Conservation (phyloP, 1,140 invertebrate genomes). For the Caerostris extrusa region DNA sequence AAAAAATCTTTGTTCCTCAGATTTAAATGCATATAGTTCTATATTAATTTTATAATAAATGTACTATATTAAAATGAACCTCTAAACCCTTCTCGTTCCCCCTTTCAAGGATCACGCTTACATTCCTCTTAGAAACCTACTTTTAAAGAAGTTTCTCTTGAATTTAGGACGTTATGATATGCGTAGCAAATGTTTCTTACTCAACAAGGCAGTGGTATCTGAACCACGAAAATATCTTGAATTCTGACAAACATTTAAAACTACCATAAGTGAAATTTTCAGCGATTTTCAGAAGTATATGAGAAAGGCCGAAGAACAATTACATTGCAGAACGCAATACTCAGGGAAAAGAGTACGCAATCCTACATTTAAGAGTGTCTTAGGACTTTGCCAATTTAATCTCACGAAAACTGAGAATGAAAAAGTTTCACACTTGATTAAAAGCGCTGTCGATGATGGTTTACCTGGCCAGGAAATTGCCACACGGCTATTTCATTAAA, state of each 20-base stretch:
- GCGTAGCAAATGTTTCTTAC: slow-evolving; percentile 15
- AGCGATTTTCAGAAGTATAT: neutral
- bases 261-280: neutral
- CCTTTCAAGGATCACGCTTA: neutral
- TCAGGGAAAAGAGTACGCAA: neutral
- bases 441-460: neutral
- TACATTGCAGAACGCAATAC: neutral
- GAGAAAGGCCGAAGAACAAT: neutral
- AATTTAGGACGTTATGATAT: slow-evolving; percentile 31
- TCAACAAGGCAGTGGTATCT: neutral
- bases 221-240: neutral
- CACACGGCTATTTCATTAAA: too few species aligned
- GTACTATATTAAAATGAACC: too few species aligned
- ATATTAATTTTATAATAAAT: too few species aligned
- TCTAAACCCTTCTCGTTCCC: too few species aligned
- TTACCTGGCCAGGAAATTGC: neutral
- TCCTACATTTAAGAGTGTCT: too few species aligned
- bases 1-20: too few species aligned
- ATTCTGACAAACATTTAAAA: slow-evolving; percentile 41
- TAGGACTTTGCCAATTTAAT: too few species aligned
- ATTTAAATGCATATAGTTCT: too few species aligned
- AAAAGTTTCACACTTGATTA: slow-evolving; percentile 4
- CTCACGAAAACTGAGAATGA: too few species aligned
- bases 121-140: neutral
- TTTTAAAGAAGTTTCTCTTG: slow-evolving; percentile 11